Conservation (phyloP, 2,888 invertebrate species). For the Hemithea aestivaria region DNA sequence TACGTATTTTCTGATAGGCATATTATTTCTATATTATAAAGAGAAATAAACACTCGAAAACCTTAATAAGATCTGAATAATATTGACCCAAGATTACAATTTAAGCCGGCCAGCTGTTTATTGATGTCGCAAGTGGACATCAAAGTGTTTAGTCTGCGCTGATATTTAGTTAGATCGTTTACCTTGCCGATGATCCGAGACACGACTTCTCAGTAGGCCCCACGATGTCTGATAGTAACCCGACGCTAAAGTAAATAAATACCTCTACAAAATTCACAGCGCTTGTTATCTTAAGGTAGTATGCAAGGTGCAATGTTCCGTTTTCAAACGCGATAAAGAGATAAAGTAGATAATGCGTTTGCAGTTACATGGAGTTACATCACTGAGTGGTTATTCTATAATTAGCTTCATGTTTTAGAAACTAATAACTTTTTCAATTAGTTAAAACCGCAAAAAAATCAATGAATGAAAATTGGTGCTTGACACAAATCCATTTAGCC, state of each 20-base stretch:
- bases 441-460: too few species aligned
- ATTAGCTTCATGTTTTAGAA: too few species aligned
- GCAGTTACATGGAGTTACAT: constrained; percentile 8
- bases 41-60: too few species aligned
- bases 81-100: too few species aligned
- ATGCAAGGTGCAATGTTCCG: constrained; percentile 25
- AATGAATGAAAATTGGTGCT: too few species aligned
- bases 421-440: too few species aligned
- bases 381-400: too few species aligned
- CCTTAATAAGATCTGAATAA: too few species aligned
- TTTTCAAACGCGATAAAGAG: constrained; percentile 22
- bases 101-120: constrained; percentile 1
- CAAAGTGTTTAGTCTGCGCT: constrained; percentile 38
- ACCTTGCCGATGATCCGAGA: constrained; percentile 40
- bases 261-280: constrained; percentile 23
- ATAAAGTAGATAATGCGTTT: constrained; percentile 16
- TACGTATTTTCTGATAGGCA: too few species aligned
- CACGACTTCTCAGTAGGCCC: constrained; percentile 34
- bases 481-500: too few species aligned
- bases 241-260: constrained; percentile 27
- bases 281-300: constrained; percentile 24
- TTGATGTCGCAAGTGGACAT: constrained; percentile 24
- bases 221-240: constrained; percentile 43
- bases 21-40: too few species aligned
- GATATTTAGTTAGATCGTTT: constrained; percentile 37